Evolutionary conservation across 1,140 invertebrate species (phyloP).

Genomic region (Ooceraea biroi): DNA sequence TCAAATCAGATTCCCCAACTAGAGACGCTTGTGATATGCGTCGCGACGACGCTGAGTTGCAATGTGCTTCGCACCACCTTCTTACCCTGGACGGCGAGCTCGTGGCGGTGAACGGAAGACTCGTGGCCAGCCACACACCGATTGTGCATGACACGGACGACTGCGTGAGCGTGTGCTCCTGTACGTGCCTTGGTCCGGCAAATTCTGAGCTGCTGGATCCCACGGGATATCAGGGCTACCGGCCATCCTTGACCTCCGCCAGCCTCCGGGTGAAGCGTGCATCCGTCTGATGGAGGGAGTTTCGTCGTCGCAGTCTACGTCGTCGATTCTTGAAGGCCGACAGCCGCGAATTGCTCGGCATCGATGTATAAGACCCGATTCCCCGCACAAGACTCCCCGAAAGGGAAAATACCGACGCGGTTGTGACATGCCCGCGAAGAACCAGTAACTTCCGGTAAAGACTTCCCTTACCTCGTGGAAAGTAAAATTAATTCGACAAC

Average conservation of each 20-base stretch:
- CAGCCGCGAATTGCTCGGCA: conserved; percentile 83
- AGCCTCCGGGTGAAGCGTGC: conserved; percentile 83
- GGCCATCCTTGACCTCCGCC: conserved; percentile 81
- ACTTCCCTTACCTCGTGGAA: conserved; percentile 3
- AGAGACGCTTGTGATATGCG: conserved; percentile 96
- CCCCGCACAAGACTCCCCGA: not conserved
- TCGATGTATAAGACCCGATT: conserved; percentile 77
- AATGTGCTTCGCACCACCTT: conserved; percentile 90
- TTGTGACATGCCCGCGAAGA: not conserved
- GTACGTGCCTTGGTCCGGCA: conserved; percentile 88
- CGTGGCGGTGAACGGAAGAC: conserved; percentile 90
- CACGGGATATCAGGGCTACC: conserved; percentile 83
- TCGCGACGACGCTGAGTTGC: conserved; percentile 93
- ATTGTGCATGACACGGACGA: conserved; percentile 87
- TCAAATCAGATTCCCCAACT: not conserved
- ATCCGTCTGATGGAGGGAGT: conserved; percentile 86
- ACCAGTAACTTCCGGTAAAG: conserved; percentile 1
- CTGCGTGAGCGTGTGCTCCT: conserved; percentile 90
- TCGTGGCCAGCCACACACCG: conserved; percentile 87
- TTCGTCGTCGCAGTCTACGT: conserved; percentile 84
- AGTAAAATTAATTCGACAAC: conserved; percentile 29
- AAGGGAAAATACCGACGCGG: not conserved
- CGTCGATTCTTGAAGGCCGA: conserved; percentile 82
- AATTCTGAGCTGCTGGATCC: conserved; percentile 83
- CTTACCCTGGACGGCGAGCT: conserved; percentile 94